Evolutionary conservation across 1,140 invertebrate genomes (phyloP), one percentile per base, ranked within the genome.

Genomic region (Drosophila bifasciata): DNA sequence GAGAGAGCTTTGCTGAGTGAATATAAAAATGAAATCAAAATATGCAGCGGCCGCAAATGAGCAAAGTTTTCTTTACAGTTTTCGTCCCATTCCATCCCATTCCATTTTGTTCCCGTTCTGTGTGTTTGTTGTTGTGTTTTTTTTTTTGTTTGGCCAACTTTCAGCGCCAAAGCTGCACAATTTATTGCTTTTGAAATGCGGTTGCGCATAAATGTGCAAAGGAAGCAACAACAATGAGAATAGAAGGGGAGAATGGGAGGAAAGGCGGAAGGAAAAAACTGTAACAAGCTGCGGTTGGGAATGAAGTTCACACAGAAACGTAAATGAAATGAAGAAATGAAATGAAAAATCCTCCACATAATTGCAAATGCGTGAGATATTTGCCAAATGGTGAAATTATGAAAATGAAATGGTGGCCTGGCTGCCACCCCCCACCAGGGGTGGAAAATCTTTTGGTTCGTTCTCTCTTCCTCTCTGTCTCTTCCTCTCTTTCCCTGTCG

Each of bases 161-260:
- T 76, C 23, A 45, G 60, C 49, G 63, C 28, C 45, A 74, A 85
- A 76, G 68, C 81, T 81, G 81, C 68, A 53, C 36, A 88, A 86
- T 86, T 86, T 86, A 88, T 88, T 86, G 83, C 81, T 86, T 86
- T 88, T 61, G 81, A 88, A 86, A 86, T 88, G 81, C 75, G 81
- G 81, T 78, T 86, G 77, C 74, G 81, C 81, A 86, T 85, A 85
- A 85, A 85, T 80, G 81, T 78, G 81, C 79, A 77, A 63, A 63
- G 43, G 40, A 45, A 63, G 15, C 57, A 76, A 73, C 66, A 21
- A 21, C 28, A 28, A 28, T 28, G 8, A 3, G 2, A 76, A 56
- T 64, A 40, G 62, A 11, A 36, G 8, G 28, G 28, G 9, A 9
- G 6, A 32, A 32, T 32, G 40, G 32, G 32, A 13, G 32, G 11